Conservation (phyloP, 2,888 invertebrate genomes). For the Pilophorus perplexus region DNA sequence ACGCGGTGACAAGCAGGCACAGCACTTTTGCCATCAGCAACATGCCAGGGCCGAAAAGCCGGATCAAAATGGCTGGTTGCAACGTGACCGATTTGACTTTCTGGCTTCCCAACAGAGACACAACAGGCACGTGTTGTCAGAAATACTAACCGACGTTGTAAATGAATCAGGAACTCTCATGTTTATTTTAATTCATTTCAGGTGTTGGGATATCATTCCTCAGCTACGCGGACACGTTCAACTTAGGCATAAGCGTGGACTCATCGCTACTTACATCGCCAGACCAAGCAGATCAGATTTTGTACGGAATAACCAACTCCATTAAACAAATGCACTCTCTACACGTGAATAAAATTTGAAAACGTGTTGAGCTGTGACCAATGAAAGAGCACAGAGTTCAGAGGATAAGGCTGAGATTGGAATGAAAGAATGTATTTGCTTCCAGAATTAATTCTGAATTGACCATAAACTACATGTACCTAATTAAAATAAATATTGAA, state of each 20-base stretch:
- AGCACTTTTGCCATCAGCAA: conserved; percentile 58
- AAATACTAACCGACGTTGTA: neutral
- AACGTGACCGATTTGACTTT: conserved; percentile 56
- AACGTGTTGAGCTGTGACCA: too few species aligned
- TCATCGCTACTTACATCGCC: conserved; percentile 53
- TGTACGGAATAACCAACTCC: conserved; percentile 47
- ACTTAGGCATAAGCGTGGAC: conserved; percentile 56
- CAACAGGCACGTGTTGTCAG: too few species aligned
- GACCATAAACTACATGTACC: too few species aligned
- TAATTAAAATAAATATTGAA: too few species aligned
- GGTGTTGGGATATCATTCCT: conserved; percentile 57
- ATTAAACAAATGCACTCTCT: conserved; percentile 45
- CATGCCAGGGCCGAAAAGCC: conserved; percentile 55
- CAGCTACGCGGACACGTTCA: conserved; percentile 56
- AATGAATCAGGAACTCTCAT: neutral
- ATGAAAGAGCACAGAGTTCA: too few species aligned
- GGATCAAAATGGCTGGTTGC: conserved; percentile 54
- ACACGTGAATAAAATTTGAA: too few species aligned
- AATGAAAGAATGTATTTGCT: too few species aligned
- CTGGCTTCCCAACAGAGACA: conserved; percentile 58
- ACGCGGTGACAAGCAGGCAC: conserved; percentile 54
- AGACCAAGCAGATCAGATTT: conserved; percentile 53
- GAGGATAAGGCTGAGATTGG: too few species aligned
- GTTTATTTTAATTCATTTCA: conserved; percentile 44
- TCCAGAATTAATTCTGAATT: too few species aligned